These are phyloP conservation scores for Ceyx melanurus DNA, from an alignment of 2,113 vertebrate species.

Conservation along the genomic window DNA sequence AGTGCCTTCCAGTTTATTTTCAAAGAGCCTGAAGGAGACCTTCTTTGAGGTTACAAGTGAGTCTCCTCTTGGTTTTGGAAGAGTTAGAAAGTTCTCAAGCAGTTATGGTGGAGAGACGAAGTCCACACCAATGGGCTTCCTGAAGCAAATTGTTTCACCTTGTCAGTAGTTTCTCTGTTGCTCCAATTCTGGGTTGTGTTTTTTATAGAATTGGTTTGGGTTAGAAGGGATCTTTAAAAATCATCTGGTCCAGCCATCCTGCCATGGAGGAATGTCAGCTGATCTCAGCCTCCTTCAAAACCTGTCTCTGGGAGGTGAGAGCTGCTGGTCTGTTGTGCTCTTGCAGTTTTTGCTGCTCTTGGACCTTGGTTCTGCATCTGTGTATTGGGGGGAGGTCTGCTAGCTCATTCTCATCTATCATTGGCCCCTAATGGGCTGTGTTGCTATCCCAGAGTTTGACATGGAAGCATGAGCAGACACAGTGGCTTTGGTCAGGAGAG, in stretches of 20 bases:
- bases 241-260: background rate
- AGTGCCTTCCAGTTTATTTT: background rate
- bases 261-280: background rate
- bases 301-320: background rate
- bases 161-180: background rate
- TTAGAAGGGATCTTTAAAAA: background rate
- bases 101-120: background rate
- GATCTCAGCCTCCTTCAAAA: background rate
- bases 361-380: background rate
- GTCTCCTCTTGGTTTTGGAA: background rate
- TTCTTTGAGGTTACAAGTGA: background rate
- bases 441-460: background rate
- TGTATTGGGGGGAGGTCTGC: background rate
- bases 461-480: too few relatives aligned
- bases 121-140: fast-evolving
- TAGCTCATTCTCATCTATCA: fast-evolving
- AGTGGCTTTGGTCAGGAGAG: background rate
- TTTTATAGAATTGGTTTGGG: background rate
- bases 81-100: background rate
- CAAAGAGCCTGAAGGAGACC: background rate
- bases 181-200: background rate
- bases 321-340: background rate
- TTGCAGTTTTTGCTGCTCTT: background rate
- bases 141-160: background rate
- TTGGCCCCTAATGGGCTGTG: background rate